phyloP scores from a whole-genome alignment of 2,888 invertebrate species.

The Doris montereyensis region DNA sequence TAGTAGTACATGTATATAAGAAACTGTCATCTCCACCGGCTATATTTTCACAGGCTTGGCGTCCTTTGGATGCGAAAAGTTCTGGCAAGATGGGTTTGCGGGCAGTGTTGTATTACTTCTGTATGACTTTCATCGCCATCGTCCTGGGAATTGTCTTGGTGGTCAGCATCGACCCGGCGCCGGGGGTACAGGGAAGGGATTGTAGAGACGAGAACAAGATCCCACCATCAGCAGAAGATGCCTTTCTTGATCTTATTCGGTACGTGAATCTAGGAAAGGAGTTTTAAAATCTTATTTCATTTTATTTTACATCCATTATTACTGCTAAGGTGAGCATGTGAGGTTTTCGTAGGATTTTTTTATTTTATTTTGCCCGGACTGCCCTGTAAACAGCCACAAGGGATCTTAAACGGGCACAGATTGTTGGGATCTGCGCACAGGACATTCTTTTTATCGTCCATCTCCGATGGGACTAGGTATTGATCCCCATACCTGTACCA shows the following conservation, averaged over 20 bases:
- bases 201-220: conserved; percentile 47
- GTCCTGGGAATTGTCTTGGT: conserved; percentile 79
- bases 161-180: conserved; percentile 79
- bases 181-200: conserved; percentile 52
- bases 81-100: conserved; percentile 79
- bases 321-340: neutral
- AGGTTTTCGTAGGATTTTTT: too few relatives aligned
- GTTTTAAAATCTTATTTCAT: neutral
- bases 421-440: too few relatives aligned
- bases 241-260: conserved; percentile 78
- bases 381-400: too few relatives aligned
- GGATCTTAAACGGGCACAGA: too few relatives aligned
- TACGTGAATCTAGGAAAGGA: too few relatives aligned
- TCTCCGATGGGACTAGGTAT: too few relatives aligned
- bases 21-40: too few relatives aligned
- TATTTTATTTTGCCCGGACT: too few relatives aligned
- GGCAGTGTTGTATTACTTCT: conserved; percentile 79
- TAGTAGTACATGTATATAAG: too few relatives aligned
- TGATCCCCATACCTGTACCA: too few relatives aligned
- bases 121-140: conserved; percentile 80
- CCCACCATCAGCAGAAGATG: conserved; percentile 76
- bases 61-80: conserved; percentile 78
- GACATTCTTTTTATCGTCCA: too few relatives aligned
- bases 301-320: neutral
- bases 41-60: conserved; percentile 80